phyloP scores from a whole-genome alignment of 2,113 vertebrate genomes.

The Accipiter virgatus region DNA sequence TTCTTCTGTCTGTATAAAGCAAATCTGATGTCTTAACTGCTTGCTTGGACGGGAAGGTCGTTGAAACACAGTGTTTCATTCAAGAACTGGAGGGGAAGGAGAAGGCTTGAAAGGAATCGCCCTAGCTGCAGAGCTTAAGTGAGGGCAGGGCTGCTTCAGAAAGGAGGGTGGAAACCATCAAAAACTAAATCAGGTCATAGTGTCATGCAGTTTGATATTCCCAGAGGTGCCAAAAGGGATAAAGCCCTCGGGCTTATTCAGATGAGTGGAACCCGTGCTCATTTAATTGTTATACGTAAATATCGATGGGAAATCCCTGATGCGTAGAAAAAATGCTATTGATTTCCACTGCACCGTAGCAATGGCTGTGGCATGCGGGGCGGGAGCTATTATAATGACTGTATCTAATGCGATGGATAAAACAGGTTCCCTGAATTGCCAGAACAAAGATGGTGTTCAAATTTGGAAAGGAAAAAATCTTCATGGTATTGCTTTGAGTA shows the following conservation, averaged over 20 bases:
- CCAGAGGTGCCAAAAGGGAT: background rate
- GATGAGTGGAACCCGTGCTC: background rate
- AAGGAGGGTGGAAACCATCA: background rate
- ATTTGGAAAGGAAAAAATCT: background rate
- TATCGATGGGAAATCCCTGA: background rate
- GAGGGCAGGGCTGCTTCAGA: background rate
- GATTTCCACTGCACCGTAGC: background rate
- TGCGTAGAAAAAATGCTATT: background rate
- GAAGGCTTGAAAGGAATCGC: background rate
- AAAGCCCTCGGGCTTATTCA: background rate
- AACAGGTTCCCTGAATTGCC: background rate
- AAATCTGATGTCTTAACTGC: background rate
- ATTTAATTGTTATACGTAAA: background rate
- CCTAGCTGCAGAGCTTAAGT: background rate
- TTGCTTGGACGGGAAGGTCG: background rate
- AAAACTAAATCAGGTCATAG: background rate
- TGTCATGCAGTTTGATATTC: background rate
- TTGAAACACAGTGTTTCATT: background rate
- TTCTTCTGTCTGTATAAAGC: background rate
- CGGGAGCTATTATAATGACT: background rate
- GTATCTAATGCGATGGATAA: background rate
- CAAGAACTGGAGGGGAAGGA: background rate
- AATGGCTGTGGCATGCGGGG: background rate
- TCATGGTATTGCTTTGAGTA: background rate
- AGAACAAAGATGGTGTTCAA: background rate